Evolutionary conservation across 1,140 invertebrate genomes (phyloP), one percentile per base, ranked within the genome.

Genomic region (Drosophila varians): DNA sequence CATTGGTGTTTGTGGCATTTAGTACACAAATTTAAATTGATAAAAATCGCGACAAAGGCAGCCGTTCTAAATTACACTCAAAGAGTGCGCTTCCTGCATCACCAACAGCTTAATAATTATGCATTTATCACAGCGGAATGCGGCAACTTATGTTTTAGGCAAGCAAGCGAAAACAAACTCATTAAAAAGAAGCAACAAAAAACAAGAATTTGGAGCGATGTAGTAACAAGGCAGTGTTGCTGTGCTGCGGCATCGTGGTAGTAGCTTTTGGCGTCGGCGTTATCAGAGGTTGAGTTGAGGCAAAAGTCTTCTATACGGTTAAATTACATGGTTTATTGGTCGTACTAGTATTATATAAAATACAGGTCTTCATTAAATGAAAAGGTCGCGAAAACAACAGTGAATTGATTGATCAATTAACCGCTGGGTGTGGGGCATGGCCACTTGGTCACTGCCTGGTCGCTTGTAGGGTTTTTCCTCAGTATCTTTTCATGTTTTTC

Each of bases 21-120:
- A 73, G 77, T 86, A 86, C 76, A 83, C 75, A 86, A 73, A 79
- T 72, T 86, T 79, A 79, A 86, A 79, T 75, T 84, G 79, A 84
- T 86, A 84, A 84, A 84, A 84, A 86, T 79, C 65, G 58, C 42
- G 53, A 66, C 58, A 64, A 55, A 48, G 60, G 52, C 47, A 60
- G 31, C 19, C 46, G 55, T 71, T 71, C 36, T 40, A 45, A 61
- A 66, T 62, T 51, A 46, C 23, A 25, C 4, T n/a, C 54, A 56
- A 18, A 25, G 23, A 60, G 21, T 31, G 69, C 31, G 53, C 21
- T 49, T n/a, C 31, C 43, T 25, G 38, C 12, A 19, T 6, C 31
- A 54, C 56, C 51, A 46, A 62, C 43, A 9, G 34, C 23, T 57
- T 43, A 47, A 43, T 40, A 82, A 58, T 34, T 55, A 49, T 42